phyloP scores from a whole-genome alignment of 2,113 vertebrate genomes.

The Limnothrissa miodon region DNA sequence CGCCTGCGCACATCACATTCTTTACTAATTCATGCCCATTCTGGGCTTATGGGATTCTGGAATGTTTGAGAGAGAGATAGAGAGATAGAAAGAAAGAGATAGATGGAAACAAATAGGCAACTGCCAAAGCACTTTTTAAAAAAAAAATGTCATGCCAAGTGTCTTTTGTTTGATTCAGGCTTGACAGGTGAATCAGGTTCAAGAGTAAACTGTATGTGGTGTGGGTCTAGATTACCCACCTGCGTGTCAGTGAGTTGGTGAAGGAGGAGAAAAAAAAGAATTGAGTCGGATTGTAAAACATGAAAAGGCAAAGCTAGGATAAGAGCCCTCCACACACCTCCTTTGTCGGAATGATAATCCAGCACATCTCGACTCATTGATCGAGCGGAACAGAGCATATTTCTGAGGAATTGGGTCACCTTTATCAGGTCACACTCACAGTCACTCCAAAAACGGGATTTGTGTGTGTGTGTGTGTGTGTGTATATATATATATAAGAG shows the following conservation, averaged over 20 bases:
- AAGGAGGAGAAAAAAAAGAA: background rate
- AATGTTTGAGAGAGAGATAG: constrained; percentile 13
- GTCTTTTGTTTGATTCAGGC: background rate
- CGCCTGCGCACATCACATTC: background rate
- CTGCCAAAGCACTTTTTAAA: background rate
- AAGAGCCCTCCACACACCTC: background rate
- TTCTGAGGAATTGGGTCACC: constrained; percentile 39
- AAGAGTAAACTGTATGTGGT: background rate
- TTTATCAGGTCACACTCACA: constrained; percentile 30
- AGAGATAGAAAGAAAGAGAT: background rate
- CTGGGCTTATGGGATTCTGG: constrained; percentile 15
- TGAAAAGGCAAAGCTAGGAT: background rate
- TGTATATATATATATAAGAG: background rate
- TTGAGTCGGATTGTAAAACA: background rate
- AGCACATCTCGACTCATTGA: background rate
- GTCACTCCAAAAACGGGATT: constrained; percentile 21
- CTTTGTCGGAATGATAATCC: constrained; percentile 10
- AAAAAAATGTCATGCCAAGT: background rate
- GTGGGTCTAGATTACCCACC: background rate
- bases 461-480: constrained; percentile 8
- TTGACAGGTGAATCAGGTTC: background rate
- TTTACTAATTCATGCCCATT: constrained; percentile 37
- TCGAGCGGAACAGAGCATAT: constrained; percentile 9
- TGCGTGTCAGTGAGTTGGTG: background rate
- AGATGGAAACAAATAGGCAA: background rate